These are phyloP conservation scores for Ommatoiulus sabulosus DNA, from an alignment of 2,888 invertebrate species.

Conservation along the genomic window DNA sequence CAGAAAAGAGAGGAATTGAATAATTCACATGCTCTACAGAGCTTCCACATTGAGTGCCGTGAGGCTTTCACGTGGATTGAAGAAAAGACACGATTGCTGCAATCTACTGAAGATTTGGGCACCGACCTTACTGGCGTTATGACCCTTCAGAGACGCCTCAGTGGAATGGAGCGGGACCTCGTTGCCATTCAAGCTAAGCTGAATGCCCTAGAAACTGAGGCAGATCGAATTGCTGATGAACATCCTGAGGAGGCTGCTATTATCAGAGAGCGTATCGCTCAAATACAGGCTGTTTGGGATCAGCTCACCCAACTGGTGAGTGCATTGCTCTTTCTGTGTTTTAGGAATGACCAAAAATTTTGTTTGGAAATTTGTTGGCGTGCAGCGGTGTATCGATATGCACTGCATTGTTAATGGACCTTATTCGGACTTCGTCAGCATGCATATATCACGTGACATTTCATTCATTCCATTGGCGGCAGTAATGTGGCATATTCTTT, in stretches of 20 bases:
- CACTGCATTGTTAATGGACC: no score
- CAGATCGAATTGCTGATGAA: conserved; percentile 88
- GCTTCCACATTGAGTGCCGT: conserved; percentile 99
- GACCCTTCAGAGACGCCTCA: conserved; percentile 94
- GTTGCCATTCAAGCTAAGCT: conserved; percentile 99
- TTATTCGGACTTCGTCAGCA: no score
- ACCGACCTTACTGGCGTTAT: conserved; percentile 98
- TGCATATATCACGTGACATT: no score
- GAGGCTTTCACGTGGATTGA: conserved; percentile 99
- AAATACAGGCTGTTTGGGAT: conserved; percentile 96
- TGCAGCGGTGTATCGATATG: no score
- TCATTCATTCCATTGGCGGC: no score
- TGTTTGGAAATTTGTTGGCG: no score
- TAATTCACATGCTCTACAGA: conserved; percentile 97
- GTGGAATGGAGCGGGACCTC: conserved; percentile 98
- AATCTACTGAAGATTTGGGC: conserved; percentile 97
- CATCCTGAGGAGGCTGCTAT: conserved; percentile 94
- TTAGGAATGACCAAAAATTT: no score
- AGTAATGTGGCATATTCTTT: no score
- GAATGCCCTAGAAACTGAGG: conserved; percentile 92
- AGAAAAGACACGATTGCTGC: conserved; percentile 97
- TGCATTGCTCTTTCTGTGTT: neutral
- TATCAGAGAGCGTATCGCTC: conserved; percentile 88
- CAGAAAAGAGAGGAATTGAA: conserved; percentile 95
- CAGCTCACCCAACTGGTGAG: conserved; percentile 91